Evolutionary conservation across 2,113 vertebrate species (phyloP).

Genomic region (Bos indicus): DNA sequence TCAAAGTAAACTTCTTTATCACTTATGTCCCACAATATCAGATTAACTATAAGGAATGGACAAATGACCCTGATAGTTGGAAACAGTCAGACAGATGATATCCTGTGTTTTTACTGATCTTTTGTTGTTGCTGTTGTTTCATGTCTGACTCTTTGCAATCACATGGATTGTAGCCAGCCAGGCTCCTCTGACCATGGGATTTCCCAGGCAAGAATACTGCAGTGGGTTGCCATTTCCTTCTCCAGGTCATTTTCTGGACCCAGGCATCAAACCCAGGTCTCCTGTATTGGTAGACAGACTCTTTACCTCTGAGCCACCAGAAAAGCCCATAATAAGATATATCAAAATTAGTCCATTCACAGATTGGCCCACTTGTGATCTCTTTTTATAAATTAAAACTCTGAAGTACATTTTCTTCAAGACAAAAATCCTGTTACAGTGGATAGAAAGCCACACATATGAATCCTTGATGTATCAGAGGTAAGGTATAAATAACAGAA

Average conservation of each 20-base stretch:
- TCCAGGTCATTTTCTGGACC: background rate
- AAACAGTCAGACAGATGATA: background rate
- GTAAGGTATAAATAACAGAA: background rate
- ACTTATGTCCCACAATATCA: background rate
- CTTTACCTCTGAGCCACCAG: background rate
- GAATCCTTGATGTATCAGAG: background rate
- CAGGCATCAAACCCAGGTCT: background rate
- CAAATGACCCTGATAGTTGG: background rate
- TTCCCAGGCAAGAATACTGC: background rate
- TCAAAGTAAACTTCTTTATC: background rate
- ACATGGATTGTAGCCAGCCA: background rate
- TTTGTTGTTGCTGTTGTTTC: background rate
- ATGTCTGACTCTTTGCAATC: background rate
- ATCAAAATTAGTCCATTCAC: background rate
- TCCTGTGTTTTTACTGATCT: background rate
- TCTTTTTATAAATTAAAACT: background rate
- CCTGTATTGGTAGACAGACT: background rate
- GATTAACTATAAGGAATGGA: background rate
- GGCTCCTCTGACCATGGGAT: background rate
- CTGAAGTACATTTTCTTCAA: background rate
- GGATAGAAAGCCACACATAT: background rate
- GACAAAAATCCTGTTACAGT: background rate
- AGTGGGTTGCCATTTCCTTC: background rate
- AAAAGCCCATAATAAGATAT: background rate
- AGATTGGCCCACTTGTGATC: background rate